Conservation (phyloP, 37 sponge, comb jelly and placozoan genomes). For the Chondrilla cf. caribensis region DNA sequence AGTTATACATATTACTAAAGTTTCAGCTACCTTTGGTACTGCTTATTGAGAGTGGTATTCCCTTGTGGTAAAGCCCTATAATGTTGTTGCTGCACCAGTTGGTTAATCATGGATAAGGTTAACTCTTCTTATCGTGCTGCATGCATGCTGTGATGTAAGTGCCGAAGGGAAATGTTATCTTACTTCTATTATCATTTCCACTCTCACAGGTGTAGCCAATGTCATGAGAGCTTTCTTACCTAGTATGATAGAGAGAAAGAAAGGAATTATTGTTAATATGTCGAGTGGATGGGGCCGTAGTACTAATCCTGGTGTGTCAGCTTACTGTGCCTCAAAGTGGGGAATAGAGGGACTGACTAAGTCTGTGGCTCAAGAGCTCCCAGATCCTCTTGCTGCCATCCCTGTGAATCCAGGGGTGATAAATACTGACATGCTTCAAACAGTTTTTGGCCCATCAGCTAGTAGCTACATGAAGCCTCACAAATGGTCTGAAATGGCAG, state of each 20-base stretch:
- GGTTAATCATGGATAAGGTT: too few relatives aligned
- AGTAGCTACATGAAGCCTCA: conserved; percentile 1
- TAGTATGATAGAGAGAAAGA: conserved; percentile 3
- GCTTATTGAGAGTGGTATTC: too few relatives aligned
- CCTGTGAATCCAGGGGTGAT: conserved; percentile 22
- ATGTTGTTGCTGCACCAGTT: too few relatives aligned
- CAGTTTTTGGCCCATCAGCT: too few relatives aligned
- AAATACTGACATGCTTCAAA: conserved; percentile 19
- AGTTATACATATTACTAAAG: too few relatives aligned
- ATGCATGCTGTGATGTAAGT: too few relatives aligned
- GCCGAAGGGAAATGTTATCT: background rate
- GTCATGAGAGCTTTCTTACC: conserved; percentile 26
- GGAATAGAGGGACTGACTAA: conserved; percentile 18
- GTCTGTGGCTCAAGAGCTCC: conserved; percentile 25
- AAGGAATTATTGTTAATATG: conserved; percentile 30
- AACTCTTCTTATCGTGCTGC: too few relatives aligned
- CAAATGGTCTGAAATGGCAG: conserved; percentile 24
- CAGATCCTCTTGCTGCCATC: conserved; percentile 9
- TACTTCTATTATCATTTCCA: background rate
- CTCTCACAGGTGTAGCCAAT: conserved; percentile 1
- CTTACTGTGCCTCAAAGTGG: conserved; percentile 32
- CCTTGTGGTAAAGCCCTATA: too few relatives aligned
- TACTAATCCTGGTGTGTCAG: conserved; percentile 15
- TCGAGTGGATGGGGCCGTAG: conserved; percentile 24
- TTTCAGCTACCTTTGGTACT: too few relatives aligned